phyloP scores from a whole-genome alignment of 2,888 invertebrate genomes.

The Cephus pulcher region DNA sequence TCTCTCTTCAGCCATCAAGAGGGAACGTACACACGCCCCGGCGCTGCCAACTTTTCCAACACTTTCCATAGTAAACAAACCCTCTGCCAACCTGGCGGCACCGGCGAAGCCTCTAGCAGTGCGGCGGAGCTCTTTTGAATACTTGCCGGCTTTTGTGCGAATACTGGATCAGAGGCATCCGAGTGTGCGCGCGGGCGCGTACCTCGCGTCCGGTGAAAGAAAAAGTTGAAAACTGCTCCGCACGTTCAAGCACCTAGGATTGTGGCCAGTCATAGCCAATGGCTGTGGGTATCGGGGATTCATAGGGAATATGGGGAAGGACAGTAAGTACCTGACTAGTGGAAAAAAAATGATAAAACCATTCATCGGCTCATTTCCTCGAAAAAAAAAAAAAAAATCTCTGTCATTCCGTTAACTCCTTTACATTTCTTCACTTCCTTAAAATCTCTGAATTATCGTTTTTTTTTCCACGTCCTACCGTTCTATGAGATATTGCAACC shows the following conservation, averaged over 20 bases:
- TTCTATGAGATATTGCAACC: neutral
- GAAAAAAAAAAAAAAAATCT: neutral
- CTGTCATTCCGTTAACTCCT: neutral
- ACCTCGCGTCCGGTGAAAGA: neutral
- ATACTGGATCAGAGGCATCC: neutral
- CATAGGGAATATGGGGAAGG: neutral
- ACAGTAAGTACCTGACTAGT: neutral
- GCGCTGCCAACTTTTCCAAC: neutral
- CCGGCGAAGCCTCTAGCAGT: neutral
- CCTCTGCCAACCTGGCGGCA: neutral
- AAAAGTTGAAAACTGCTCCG: neutral
- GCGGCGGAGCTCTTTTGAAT: neutral
- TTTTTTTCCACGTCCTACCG: neutral
- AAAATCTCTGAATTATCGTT: neutral
- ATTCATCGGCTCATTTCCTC: neutral
- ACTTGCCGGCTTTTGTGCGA: neutral
- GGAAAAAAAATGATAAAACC: neutral
- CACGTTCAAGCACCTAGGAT: neutral
- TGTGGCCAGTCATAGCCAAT: neutral
- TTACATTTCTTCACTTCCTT: neutral
- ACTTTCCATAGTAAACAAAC: neutral
- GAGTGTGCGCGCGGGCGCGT: neutral
- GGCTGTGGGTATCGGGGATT: neutral
- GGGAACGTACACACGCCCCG: neutral
- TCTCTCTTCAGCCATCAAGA: no score